Evolutionary conservation across 2,113 vertebrate genomes (phyloP), one percentile per base, ranked within the genome.

Genomic region (Andinoacara biseriatus): DNA sequence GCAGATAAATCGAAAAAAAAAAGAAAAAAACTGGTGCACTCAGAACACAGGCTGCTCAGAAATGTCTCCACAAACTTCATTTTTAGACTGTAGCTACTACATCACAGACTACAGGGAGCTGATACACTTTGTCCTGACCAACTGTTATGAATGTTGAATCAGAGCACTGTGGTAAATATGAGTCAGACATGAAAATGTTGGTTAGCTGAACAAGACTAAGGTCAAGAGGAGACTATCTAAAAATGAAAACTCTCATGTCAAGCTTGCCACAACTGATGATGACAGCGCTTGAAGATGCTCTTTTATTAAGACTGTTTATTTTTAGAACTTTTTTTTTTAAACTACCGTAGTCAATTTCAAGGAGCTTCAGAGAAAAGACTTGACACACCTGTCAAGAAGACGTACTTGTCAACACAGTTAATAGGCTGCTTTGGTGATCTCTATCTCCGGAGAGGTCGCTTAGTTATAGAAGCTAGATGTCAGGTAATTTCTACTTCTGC

Each of bases 201-300:
- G 90, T 85, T 83, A 82, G 80, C 69, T 18, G 72, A 86, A 91
- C 89, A 89, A 84, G 82, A 65, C 63, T 49, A 24, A 85, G 92
- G 93, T 91, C 88, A 87, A 77, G 60, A 86, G 76, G 31, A 78
- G 77, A 87, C 72, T 22, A 77, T 83, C 92, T 92, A 91, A 94
- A 90, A 92, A 91, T 79, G 89, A 85, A 81, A 90, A 61, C 87
- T 82, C 86, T 85, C 91, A 91, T 85, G 85, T 93, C 87, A 89
- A 20, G 61, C 78, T 85, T 77, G 69, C 74, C 77, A 87, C 57
- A 59, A 74, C 61, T 74, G 85, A 90, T 56, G 77, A 78, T 81
- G 81, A 89, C 91, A 81, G 78, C 43, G 63, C 83, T 87, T 83
- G 78, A 85, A 90, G 81, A 83, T 43, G 33, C 33, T 74, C 61